A percentile compares a stretch with the other conserved stretches of the same genome.
Evolutionary conservation across 2,888 invertebrate species (phyloP).

Genomic region (Masnerella sp.): DNA sequence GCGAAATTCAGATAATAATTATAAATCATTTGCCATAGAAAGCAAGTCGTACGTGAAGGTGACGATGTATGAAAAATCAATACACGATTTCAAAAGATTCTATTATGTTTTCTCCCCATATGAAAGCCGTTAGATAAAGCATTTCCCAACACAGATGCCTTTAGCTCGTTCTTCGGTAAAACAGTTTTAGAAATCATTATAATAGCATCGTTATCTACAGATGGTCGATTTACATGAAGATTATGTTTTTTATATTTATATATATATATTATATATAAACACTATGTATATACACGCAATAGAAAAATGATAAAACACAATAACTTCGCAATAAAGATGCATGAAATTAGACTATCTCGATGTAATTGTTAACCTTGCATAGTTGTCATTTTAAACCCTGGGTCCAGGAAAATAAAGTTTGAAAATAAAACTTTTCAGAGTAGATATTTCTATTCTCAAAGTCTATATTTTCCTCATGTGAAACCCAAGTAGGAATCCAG

Average conservation of each 20-base stretch:
- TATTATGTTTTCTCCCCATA: slow-evolving; percentile 6
- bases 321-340: slow-evolving; percentile 3
- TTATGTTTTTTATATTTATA: slow-evolving; percentile 8
- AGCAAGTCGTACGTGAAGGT: no score
- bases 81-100: slow-evolving; percentile 1
- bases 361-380: not conserved
- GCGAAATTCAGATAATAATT: not conserved
- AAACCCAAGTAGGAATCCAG: no score
- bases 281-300: slow-evolving; percentile 12
- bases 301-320: slow-evolving; percentile 8
- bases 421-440: no score
- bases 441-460: no score
- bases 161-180: slow-evolving; percentile 11
- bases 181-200: slow-evolving; percentile 11
- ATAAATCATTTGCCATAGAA: slow-evolving; percentile 3
- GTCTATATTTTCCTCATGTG: no score
- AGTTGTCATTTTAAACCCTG: no score
- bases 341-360: slow-evolving; percentile 7
- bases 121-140: slow-evolving; percentile 13
- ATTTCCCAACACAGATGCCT: slow-evolving; percentile 8
- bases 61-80: slow-evolving; percentile 10
- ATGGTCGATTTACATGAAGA: slow-evolving; percentile 17
- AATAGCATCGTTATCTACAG: slow-evolving; percentile 20
- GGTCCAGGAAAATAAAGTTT: no score
- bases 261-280: not conserved